Evolutionary conservation across 2,113 vertebrate genomes (phyloP), one percentile per base, ranked within the genome.

Genomic region (Protobothrops mucrosquamatus): DNA sequence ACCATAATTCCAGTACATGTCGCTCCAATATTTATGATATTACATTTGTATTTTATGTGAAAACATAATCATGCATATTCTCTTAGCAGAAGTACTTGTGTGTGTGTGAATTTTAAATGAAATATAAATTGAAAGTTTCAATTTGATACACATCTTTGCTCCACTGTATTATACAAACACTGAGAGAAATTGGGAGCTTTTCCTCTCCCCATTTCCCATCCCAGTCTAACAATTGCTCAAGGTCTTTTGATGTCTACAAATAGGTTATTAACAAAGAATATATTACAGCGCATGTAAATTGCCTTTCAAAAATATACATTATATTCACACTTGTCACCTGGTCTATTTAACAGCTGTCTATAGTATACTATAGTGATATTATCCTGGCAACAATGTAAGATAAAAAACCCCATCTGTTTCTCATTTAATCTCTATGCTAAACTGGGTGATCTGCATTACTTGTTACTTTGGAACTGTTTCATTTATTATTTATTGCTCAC

Each of bases 381-480:
- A 96, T 92, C 57, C 91, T 94, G 91, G 74, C 89, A 95, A 88
- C 85, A 91, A 91, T 96, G 95, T 93, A 91, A 96, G 96, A 95
- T 85, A 92, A 96, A 96, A 94, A 64, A 43, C 0, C 61, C 48
- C 94, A 95, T 93, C 95, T 97, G 95, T 91, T 97, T 97, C 94
- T 85, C 94, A 96, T 95, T 96, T 95, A 96, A 94, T 95, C 93
- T 94, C 85, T 94, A 85, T 93, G 93, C 91, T 95, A 85, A 89
- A 89, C 61, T 96, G 94, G 95, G 92, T 95, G 94, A 14, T 52
- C 90, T 92, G 55, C 54, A 91, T 92, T 95, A 87, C 15, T 34
- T 91, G 94, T 95, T 94, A 69, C 24, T 11, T 26, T 90, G 92
- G 89, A 81, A 93, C n/a, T 43, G 11, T 94, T 97, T 94, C 12